Evolutionary conservation across 2,888 invertebrate species (phyloP), one percentile per base, ranked within the genome.

Genomic region (Eledona agricola): DNA sequence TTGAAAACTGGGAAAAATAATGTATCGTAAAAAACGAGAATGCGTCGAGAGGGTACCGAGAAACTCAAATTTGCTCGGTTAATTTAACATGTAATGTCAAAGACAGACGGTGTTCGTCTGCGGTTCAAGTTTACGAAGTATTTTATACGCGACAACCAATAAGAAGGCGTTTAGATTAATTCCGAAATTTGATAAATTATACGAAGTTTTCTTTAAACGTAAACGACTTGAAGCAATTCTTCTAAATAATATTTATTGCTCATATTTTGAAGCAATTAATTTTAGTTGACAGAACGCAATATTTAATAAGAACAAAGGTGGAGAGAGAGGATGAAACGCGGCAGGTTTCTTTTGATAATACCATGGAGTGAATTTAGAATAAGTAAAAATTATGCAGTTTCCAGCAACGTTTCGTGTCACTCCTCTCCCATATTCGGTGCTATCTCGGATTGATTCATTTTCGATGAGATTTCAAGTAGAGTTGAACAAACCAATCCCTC

Each of bases 31-130:
- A 28, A 15, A 10, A 25, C 4, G 20, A 28, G 16, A 23, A 53
- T 72, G 72, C 71, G 62, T 58, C 64, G 59, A 67, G 67, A 70
- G 67, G 67, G 70, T 67, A 69, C 64, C 69, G 70, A 70, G 70
- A 70, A 72, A 72, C 57, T 70, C 63, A 70, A 72, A 73, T 73
- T 72, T 72, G 62, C 67, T 66, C 64, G 64, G 65, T 66, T 70
- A 72, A 72, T 70, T 72, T 70, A 71, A 69, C 71, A 72, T 69
- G 66, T 64, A 69, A 68, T 66, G 70, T 72, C 72, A 71, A 66
- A 70, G 62, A 61, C 71, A 71, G 64, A 58, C 67, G 66, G 70
- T 59, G 70, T 64, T 67, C 63, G 63, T 69, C 65, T 70, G 66
- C 61, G 68, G 65, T 64, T 62, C 63, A 69, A 67, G 65, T 69